Base-by-base conservation (phyloP, 2,113 vertebrate genomes). In the Paramormyrops kingsleyae region DNA sequence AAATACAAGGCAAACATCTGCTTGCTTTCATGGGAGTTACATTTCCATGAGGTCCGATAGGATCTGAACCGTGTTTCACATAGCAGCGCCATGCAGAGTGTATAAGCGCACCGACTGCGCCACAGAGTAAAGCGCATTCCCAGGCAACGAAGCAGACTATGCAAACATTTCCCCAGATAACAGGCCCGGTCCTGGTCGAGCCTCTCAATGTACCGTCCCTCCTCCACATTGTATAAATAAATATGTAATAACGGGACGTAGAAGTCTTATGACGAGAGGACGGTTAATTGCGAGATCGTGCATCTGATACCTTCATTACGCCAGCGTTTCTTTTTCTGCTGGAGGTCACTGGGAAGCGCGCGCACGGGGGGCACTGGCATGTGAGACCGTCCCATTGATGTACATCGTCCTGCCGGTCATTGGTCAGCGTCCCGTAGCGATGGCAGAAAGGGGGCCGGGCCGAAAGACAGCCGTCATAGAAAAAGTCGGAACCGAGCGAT, bases 381-480 rank as follows among this genome's bases (percentile, higher is more conserved):
- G 87, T 31, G 62, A 74, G 80, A 85, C 74, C 49, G 35, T 77
- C 74, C 87, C 90, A 90, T 89, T 89, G 91, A 90, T 92, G 90
- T 39, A 47, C 88, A 83, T 59, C 46, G 21, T 13, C 19, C 53
- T 21, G 52, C 0, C 80, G 66, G 70, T 89, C 89, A 94, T 94
- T 94, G 24, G 92, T 91, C 91, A 90, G 91, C 56, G 31, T n/a
- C 46, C 52, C 27, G 31, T 62, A 44, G 92, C 91, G 91, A 83
- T 89, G 35, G 13, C 10, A 91, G 90, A 92, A 93, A 93, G 90
- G 93, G 95, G 96, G 94, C 91, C 74, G 74, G 94, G 92, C 86
- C 93, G 49, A 89, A 49, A 47, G 83, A 87, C 90, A 90, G 90
- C 94, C 92, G 91, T 89, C 93, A 92, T 94, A 94, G 93, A 95